A percentile compares a stretch with the other conserved stretches of the same genome.
These are phyloP conservation scores for Vipera ursinii DNA, from an alignment of 2,797 vertebrate species.

Conservation along the genomic window DNA sequence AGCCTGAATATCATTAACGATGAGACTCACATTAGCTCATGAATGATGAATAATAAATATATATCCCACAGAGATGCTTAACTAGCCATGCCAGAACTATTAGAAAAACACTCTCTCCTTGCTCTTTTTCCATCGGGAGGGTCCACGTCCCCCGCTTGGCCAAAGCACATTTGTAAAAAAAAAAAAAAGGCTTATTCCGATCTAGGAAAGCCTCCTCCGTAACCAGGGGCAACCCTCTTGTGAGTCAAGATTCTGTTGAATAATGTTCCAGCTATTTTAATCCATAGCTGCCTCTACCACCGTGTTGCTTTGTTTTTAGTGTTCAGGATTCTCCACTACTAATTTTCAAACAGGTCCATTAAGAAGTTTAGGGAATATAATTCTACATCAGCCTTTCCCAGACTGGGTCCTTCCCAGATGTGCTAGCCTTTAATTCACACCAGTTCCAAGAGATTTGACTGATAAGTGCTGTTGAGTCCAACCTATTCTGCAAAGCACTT, in stretches of 20 bases:
- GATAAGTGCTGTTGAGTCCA: neutral
- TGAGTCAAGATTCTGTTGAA: neutral
- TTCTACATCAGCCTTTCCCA: neutral
- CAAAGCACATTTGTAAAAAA: neutral
- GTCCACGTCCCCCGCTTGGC: neutral
- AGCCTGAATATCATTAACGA: neutral
- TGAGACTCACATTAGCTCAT: neutral
- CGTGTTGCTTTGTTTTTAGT: neutral
- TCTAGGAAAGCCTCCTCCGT: neutral
- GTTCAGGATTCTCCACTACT: neutral
- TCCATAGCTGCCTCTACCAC: neutral
- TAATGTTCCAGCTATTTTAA: neutral
- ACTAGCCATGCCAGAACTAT: neutral
- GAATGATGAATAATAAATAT: constrained; percentile 5
- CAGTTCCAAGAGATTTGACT: neutral
- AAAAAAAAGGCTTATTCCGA: neutral
- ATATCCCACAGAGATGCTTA: neutral
- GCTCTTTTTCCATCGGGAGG: neutral
- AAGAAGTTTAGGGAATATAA: neutral
- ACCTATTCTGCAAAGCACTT: neutral
- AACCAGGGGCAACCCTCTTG: neutral
- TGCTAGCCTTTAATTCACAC: neutral
- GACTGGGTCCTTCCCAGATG: neutral
- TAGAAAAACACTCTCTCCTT: neutral
- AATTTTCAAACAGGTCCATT: neutral